Percentiles rank a stretch among this genome's conserved stretches.
These are phyloP conservation scores for Lithobates sylvaticus DNA, from an alignment of 2,797 vertebrate genomes.

Conservation along the genomic window DNA sequence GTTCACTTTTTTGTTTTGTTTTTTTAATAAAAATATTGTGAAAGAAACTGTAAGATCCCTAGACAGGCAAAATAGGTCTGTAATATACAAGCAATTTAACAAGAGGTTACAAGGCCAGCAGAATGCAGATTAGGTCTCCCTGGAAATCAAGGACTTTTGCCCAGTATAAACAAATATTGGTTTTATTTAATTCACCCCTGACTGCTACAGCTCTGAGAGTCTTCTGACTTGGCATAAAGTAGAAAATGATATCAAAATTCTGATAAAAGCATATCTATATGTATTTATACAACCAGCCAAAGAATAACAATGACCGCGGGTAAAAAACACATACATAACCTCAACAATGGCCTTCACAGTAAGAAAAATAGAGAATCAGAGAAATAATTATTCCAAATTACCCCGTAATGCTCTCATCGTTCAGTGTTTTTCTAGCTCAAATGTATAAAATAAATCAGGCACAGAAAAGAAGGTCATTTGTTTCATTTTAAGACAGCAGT, in stretches of 20 bases:
- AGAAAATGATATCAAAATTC: constrained; percentile 3
- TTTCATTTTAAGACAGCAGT: background rate
- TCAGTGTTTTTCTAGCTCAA: constrained; percentile 2
- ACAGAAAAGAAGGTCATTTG: background rate
- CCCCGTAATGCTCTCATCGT: constrained; percentile 18
- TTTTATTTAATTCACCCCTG: constrained; percentile 1
- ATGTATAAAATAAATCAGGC: constrained; percentile 22
- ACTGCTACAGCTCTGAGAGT: constrained; percentile 1
- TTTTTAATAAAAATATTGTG: too few species aligned
- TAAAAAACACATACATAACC: background rate
- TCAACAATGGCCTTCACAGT: background rate
- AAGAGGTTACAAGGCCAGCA: background rate
- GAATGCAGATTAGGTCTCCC: background rate
- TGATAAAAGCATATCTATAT: constrained; percentile 4
- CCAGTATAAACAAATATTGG: constrained; percentile 23
- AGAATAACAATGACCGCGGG: constrained; percentile 35
- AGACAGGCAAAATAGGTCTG: too few species aligned
- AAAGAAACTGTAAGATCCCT: too few species aligned
- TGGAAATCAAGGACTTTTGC: constrained; percentile 6
- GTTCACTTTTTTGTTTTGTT: too few species aligned
- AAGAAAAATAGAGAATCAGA: background rate
- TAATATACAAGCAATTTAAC: background rate
- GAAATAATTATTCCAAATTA: constrained; percentile 7
- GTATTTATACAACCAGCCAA: constrained; percentile 29
- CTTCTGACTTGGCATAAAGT: background rate